Evolutionary conservation across 1,140 invertebrate species (phyloP).

Genomic region (Temnothorax curvispinosus): DNA sequence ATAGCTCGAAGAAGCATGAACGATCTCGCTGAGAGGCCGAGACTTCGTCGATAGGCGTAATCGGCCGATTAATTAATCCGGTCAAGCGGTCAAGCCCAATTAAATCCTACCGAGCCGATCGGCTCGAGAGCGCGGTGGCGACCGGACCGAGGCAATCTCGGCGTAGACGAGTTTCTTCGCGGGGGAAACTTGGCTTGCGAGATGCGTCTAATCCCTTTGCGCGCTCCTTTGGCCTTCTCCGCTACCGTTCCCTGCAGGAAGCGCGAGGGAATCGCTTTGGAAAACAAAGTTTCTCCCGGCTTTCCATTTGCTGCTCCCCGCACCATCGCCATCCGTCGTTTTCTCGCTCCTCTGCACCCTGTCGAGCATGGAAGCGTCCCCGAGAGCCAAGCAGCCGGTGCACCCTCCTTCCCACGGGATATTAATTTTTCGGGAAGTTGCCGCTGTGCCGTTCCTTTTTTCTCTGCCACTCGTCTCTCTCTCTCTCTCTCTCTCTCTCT

Average conservation of each 20-base stretch:
- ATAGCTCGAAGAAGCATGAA: slow-evolving; percentile 55
- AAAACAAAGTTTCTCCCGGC: slow-evolving; percentile 75
- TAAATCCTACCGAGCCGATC: slow-evolving; percentile 56
- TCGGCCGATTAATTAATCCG: slow-evolving; percentile 68
- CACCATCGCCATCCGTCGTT: slow-evolving; percentile 28
- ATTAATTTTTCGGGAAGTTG: slow-evolving; percentile 82
- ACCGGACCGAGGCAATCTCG: not conserved
- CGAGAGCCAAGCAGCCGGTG: slow-evolving; percentile 73
- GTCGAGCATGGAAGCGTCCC: slow-evolving; percentile 57
- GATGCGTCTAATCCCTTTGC: slow-evolving; percentile 1
- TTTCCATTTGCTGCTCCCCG: slow-evolving; percentile 47
- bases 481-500: not conserved
- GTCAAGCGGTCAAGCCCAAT: slow-evolving; percentile 74
- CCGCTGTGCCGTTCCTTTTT: slow-evolving; percentile 53
- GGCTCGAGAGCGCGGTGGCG: slow-evolving; percentile 38
- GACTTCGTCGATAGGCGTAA: slow-evolving; percentile 55
- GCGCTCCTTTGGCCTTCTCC: slow-evolving; percentile 12
- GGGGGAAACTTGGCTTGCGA: slow-evolving; percentile 19
- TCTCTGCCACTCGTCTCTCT: not conserved
- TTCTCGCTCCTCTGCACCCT: slow-evolving; percentile 35
- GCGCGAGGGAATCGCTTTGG: slow-evolving; percentile 57
- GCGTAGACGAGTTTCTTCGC: slow-evolving; percentile 45
- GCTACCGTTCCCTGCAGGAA: not conserved
- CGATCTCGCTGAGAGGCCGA: slow-evolving; percentile 16
- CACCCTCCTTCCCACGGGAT: slow-evolving; percentile 71